Percentiles rank a stretch among this genome's conserved stretches.
Conservation (phyloP, 2,113 vertebrate genomes). For the Meleagris gallopavo region DNA sequence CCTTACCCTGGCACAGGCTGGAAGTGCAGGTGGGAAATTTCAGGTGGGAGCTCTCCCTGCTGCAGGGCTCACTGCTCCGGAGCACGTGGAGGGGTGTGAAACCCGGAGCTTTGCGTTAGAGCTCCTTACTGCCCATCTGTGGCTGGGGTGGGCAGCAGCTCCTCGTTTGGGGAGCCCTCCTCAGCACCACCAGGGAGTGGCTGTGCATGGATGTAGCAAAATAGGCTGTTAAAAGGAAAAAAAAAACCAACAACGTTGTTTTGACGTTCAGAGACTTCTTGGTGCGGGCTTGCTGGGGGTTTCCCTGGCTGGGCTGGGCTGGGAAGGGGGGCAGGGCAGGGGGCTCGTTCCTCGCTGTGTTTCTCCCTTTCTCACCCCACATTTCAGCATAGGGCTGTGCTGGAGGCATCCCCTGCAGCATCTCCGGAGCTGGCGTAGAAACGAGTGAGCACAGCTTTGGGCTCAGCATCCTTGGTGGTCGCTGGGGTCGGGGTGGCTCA, state of each 20-base stretch:
- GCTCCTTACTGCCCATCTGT: fast-evolving
- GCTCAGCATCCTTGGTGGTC: too few species aligned
- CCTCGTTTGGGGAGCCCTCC: background rate
- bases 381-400: background rate
- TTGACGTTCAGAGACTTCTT: fast-evolving
- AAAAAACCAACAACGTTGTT: too few species aligned
- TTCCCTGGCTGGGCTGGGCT: background rate
- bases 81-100: background rate
- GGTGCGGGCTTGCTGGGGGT: background rate
- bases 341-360: background rate
- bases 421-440: background rate
- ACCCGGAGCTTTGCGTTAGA: fast-evolving
- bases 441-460: too few species aligned
- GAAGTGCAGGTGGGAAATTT: background rate
- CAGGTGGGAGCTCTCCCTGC: background rate
- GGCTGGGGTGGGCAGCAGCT: background rate
- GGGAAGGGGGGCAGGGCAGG: fast-evolving
- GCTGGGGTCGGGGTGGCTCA: too few species aligned
- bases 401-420: background rate
- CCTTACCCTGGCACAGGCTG: background rate
- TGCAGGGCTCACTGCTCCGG: background rate
- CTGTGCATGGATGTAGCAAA: fast-evolving
- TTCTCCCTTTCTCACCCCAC: background rate
- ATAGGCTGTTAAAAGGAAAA: background rate
- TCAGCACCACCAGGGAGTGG: fast-evolving